phyloP scores from a whole-genome alignment of 2,113 vertebrate genomes.

The Cheirogaleus medius region DNA sequence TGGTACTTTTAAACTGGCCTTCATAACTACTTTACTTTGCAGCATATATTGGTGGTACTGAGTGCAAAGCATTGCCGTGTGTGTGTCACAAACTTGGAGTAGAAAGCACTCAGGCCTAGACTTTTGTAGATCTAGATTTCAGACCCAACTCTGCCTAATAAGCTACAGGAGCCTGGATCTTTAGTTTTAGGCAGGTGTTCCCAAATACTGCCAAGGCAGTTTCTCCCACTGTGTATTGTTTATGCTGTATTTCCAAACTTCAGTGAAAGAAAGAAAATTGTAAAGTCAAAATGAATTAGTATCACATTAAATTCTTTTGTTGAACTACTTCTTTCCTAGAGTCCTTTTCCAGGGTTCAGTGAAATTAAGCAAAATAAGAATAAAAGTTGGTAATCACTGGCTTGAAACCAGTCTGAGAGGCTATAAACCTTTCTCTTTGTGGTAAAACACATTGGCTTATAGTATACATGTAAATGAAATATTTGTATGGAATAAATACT shows the following conservation, averaged over 20 bases:
- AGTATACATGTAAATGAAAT: background rate
- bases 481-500: background rate
- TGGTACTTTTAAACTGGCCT: background rate
- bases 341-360: background rate
- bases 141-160: background rate
- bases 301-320: background rate
- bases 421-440: background rate
- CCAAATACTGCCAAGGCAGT: background rate
- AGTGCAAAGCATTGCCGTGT: background rate
- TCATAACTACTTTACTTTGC: background rate
- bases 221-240: background rate
- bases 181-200: background rate
- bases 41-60: too few relatives aligned
- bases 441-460: background rate
- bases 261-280: background rate
- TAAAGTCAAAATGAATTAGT: conserved; percentile 25
- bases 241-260: background rate
- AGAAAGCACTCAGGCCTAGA: background rate
- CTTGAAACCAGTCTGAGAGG: background rate
- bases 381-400: background rate
- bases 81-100: background rate
- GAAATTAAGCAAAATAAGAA: conserved; percentile 7
- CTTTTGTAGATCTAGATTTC: background rate
- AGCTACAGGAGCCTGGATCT: background rate
- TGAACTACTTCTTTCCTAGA: background rate